Percentiles rank a stretch among this genome's conserved stretches.
Evolutionary conservation across 2,113 vertebrate species (phyloP).

Genomic region (Tupaia chinensis): DNA sequence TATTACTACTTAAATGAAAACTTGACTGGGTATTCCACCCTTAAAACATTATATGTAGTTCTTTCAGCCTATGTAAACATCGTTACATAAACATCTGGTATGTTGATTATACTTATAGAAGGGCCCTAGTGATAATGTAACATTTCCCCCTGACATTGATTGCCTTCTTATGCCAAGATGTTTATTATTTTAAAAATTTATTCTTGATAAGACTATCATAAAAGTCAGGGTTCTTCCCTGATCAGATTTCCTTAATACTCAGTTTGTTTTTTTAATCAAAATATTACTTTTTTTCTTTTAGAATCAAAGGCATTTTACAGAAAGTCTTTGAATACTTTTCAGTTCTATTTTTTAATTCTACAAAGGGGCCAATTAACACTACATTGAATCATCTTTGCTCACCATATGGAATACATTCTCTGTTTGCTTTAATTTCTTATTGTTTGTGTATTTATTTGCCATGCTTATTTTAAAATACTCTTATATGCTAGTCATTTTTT

Average conservation of each 20-base stretch:
- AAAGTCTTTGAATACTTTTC: not conserved
- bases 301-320: not conserved
- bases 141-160: not conserved
- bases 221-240: not conserved
- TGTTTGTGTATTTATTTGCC: not conserved
- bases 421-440: not conserved
- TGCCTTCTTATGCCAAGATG: not conserved
- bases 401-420: not conserved
- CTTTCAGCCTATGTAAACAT: not conserved
- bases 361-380: not conserved
- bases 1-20: not conserved
- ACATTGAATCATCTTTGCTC: not conserved
- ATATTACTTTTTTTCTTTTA: not conserved
- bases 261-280: not conserved
- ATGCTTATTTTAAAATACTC: not conserved
- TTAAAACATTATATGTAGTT: not conserved
- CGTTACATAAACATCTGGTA: not conserved
- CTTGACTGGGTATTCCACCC: not conserved
- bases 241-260: not conserved
- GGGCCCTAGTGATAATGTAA: not conserved
- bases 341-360: not conserved
- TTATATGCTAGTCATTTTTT: not conserved
- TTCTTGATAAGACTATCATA: not conserved
- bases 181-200: constrained; percentile 1
- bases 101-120: not conserved